Conservation (phyloP, 2,888 invertebrate genomes). For the Chorisops tibialis region DNA sequence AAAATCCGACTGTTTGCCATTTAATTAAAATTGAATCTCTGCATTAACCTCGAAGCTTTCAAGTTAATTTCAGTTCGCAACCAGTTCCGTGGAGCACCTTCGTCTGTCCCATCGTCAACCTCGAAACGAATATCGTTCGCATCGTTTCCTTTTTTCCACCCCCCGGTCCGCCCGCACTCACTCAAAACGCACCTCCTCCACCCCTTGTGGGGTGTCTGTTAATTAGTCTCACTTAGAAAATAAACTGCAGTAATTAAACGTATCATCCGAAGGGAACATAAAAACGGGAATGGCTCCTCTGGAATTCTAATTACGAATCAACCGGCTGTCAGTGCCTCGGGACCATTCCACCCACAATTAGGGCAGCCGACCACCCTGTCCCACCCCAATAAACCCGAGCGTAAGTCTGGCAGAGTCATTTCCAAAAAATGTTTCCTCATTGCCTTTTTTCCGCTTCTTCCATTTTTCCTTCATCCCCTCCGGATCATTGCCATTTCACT, state of each 20-base stretch:
- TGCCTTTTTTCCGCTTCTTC: conserved; percentile 3
- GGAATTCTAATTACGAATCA: conserved; percentile 52
- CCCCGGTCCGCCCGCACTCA: not conserved
- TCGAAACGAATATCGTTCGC: conserved; percentile 7
- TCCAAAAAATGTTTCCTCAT: conserved; percentile 14
- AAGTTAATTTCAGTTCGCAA: conserved; percentile 29
- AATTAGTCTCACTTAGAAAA: conserved; percentile 53
- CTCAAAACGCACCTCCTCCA: not conserved
- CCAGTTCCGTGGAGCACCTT: conserved; percentile 24
- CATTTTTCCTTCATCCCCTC: not conserved
- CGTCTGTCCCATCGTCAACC: not conserved
- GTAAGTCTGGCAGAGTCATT: not conserved
- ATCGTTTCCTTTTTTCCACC: conserved; percentile 1
- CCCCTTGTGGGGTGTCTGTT: conserved; percentile 44
- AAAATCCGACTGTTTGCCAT: conserved; percentile 8
- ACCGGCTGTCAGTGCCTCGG: conserved; percentile 34
- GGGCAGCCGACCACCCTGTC: no score
- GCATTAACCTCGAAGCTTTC: conserved; percentile 29
- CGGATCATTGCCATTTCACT: not conserved
- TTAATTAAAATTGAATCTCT: conserved; percentile 25
- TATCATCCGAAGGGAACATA: conserved; percentile 36
- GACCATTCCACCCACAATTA: conserved; percentile 15
- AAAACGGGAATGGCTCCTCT: conserved; percentile 40
- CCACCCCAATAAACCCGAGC: no score
- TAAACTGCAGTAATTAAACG: conserved; percentile 52